Evolutionary conservation across 2,888 invertebrate genomes (phyloP).

Genomic region (Phaedon cochleariae): DNA sequence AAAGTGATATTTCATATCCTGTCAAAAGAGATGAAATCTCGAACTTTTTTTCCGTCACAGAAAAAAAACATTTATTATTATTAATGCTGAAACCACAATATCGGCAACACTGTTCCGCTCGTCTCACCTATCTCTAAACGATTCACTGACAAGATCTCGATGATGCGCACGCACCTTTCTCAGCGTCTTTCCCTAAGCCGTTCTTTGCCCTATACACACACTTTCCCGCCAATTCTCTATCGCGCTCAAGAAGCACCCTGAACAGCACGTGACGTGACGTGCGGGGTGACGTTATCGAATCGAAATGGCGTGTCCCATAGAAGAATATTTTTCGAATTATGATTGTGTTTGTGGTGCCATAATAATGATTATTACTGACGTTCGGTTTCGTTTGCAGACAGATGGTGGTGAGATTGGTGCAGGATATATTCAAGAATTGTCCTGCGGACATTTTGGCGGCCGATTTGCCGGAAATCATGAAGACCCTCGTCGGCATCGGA

Average conservation of each 20-base stretch:
- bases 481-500: constrained; percentile 61
- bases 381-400: constrained; percentile 62
- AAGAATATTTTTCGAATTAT: too few species aligned
- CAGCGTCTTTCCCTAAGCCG: too few species aligned
- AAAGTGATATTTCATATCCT: too few species aligned
- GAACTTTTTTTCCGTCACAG: too few species aligned
- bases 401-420: constrained; percentile 67
- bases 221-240: constrained; percentile 17
- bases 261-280: not conserved
- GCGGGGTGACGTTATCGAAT: not conserved
- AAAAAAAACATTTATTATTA: too few species aligned
- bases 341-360: not conserved
- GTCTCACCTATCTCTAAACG: too few species aligned
- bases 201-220: too few species aligned
- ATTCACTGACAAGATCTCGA: too few species aligned
- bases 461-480: constrained; percentile 63
- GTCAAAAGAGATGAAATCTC: too few species aligned
- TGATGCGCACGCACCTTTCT: constrained; percentile 10
- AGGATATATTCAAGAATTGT: constrained; percentile 66
- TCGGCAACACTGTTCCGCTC: too few species aligned
- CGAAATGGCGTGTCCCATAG: not conserved
- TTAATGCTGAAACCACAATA: too few species aligned
- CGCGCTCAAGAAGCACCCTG: not conserved
- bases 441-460: constrained; percentile 56
- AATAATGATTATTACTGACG: not conserved